Conservation (phyloP, 1,140 invertebrate genomes). For the Diorhabda carinulata region DNA sequence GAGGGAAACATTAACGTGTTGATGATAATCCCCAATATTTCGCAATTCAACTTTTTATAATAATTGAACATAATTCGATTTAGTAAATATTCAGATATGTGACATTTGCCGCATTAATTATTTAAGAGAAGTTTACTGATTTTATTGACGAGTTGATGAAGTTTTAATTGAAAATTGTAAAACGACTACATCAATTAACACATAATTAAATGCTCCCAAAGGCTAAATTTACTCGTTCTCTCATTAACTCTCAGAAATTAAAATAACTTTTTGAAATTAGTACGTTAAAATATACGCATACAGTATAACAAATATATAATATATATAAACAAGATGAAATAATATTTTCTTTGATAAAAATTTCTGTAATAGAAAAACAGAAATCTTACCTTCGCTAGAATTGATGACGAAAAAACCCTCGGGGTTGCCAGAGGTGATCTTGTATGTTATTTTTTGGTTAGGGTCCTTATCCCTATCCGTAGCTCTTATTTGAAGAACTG, state of each 20-base stretch:
- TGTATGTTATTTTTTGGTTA: constrained; percentile 66
- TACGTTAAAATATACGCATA: not conserved
- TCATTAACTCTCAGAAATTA: too few relatives aligned
- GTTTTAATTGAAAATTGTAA: too few relatives aligned
- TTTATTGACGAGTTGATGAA: too few relatives aligned
- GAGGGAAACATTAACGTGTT: not conserved
- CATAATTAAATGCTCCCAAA: too few relatives aligned
- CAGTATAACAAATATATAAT: not conserved
- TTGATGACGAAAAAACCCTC: constrained; percentile 88
- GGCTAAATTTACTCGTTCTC: too few relatives aligned
- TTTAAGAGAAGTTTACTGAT: too few relatives aligned
- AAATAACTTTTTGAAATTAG: not conserved
- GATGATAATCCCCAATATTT: too few relatives aligned
- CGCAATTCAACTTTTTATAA: too few relatives aligned
- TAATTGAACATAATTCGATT: too few relatives aligned
- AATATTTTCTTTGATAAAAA: not conserved
- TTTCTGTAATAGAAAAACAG: not conserved
- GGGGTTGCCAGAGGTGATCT: constrained; percentile 85
- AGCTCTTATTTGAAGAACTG: constrained; percentile 73
- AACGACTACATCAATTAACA: too few relatives aligned
- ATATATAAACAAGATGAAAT: not conserved
- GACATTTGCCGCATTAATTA: too few relatives aligned
- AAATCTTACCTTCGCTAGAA: constrained; percentile 68
- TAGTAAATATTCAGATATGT: too few relatives aligned
- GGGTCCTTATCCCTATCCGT: constrained; percentile 73